Percentiles rank a stretch among this genome's conserved stretches.
Evolutionary conservation across 2,888 invertebrate genomes (phyloP).

Genomic region (Diabrotica balteata): DNA sequence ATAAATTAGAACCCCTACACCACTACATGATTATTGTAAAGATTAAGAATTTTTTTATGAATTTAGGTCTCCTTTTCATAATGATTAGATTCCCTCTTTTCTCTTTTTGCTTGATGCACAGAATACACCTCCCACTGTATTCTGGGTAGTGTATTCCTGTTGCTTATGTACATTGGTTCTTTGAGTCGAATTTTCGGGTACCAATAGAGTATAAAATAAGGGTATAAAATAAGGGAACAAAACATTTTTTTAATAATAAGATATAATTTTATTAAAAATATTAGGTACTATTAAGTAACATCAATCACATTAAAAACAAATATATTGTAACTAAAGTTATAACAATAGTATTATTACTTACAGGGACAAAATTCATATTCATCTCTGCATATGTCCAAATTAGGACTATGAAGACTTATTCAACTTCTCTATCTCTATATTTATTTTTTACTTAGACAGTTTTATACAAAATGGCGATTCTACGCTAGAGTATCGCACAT

Average conservation of each 20-base stretch:
- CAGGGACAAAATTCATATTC: conserved; percentile 25
- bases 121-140: no score
- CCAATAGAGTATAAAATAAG: no score
- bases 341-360: conserved; percentile 27
- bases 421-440: background rate
- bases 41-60: no score
- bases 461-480: conserved; percentile 3
- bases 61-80: no score
- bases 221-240: background rate
- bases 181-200: no score
- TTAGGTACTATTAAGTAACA: conserved; percentile 57
- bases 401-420: conserved; percentile 6
- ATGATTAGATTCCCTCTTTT: no score
- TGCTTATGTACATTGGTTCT: no score
- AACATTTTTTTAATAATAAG: conserved; percentile 10
- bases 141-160: no score
- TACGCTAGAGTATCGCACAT: background rate
- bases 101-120: no score
- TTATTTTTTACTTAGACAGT: background rate
- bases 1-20: no score
- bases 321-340: conserved; percentile 34
- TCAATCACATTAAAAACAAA: conserved; percentile 53
- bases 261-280: conserved; percentile 57
- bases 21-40: no score
- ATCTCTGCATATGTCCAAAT: conserved; percentile 18